Evolutionary conservation across 2,888 invertebrate genomes (phyloP).

Genomic region (Salpingus planirostris): DNA sequence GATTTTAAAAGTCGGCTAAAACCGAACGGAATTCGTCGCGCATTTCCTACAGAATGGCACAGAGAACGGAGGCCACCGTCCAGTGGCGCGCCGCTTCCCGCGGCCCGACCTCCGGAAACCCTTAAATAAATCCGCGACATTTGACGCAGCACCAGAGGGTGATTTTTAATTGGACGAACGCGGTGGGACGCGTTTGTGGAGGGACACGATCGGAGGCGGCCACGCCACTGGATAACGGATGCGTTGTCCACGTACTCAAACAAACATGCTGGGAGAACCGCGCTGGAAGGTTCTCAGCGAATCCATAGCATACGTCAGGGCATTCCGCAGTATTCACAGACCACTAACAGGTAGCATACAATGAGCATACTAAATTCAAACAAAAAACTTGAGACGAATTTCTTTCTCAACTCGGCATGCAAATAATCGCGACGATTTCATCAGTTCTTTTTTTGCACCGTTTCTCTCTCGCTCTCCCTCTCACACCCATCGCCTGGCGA

Average conservation of each 20-base stretch:
- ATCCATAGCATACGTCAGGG: slow-evolving; percentile 28
- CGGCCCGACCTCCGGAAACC: no score
- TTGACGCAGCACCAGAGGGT: no score
- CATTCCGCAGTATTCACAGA: slow-evolving; percentile 23
- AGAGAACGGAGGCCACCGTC: no score
- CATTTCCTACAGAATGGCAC: slow-evolving; percentile 15
- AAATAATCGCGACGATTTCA: slow-evolving; percentile 12
- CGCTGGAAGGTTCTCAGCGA: slow-evolving; percentile 27
- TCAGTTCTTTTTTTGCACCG: no score
- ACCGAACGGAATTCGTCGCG: slow-evolving; percentile 18
- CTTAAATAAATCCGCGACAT: not conserved
- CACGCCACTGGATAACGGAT: slow-evolving; percentile 24
- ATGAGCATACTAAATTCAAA: slow-evolving; percentile 23
- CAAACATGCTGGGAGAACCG: slow-evolving; percentile 29
- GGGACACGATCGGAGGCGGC: no score
- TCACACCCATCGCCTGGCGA: no score
- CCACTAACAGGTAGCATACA: slow-evolving; percentile 24
- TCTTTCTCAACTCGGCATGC: slow-evolving; percentile 10
- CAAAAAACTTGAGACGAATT: slow-evolving; percentile 20
- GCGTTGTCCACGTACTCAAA: slow-evolving; percentile 28
- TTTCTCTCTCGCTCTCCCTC: no score
- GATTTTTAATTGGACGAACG: no score
- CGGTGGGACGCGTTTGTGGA: no score
- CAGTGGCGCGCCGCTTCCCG: no score
- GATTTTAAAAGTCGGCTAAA: slow-evolving; percentile 14